These are phyloP conservation scores for Serilophus lunatus DNA, from an alignment of 2,113 vertebrate species.

Conservation along the genomic window DNA sequence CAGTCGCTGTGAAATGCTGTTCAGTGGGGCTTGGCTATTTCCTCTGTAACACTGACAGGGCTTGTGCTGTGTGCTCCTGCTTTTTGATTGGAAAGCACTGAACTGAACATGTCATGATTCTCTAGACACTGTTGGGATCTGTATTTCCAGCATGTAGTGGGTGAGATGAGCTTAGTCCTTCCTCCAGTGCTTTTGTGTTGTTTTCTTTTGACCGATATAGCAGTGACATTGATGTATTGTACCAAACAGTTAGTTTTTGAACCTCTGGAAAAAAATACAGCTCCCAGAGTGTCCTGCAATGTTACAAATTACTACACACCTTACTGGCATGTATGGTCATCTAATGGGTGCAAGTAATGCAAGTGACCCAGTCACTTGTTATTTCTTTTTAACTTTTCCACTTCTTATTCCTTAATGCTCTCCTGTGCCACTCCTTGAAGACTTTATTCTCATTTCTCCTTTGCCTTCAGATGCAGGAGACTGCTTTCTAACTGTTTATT, in stretches of 20 bases:
- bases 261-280: not conserved
- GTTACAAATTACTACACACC: not conserved
- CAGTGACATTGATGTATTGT: fast-evolving
- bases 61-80: not conserved
- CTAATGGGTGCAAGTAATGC: not conserved
- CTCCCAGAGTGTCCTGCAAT: not conserved
- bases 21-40: conserved; percentile 9
- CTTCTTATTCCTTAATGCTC: not conserved
- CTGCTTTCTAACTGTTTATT: not conserved
- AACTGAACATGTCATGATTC: not conserved
- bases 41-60: not conserved
- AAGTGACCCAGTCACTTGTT: not conserved
- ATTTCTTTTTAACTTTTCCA: not conserved
- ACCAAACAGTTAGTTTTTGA: not conserved
- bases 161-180: not conserved
- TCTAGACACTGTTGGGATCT: not conserved
- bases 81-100: not conserved
- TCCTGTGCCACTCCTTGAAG: not conserved
- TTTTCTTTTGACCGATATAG: not conserved
- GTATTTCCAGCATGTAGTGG: too few species aligned
- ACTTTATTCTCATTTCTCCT: not conserved
- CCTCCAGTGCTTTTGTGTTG: not conserved
- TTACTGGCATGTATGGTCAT: not conserved
- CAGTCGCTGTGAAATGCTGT: not conserved
- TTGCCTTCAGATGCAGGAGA: not conserved